Conservation (phyloP, 2,888 invertebrate genomes). For the Tetragonula carbonaria region DNA sequence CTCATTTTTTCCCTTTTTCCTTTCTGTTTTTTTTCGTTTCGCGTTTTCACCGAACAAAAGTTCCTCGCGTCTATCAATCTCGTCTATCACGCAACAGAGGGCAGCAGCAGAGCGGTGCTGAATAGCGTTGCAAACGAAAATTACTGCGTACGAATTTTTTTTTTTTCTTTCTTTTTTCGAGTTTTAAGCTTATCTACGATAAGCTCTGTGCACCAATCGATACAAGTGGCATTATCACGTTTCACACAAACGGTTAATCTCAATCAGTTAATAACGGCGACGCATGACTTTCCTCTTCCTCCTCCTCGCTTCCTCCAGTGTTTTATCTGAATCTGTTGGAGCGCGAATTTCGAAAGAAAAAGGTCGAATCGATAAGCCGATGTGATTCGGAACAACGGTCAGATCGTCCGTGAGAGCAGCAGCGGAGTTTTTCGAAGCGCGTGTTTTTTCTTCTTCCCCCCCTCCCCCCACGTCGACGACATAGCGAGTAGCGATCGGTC, state of each 20-base stretch:
- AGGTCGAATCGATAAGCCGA: constrained; percentile 45
- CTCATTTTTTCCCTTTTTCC: no score
- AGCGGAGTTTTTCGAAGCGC: not conserved
- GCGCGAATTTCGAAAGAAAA: constrained; percentile 26
- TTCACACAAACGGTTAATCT: constrained; percentile 13
- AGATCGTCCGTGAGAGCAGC: constrained; percentile 8
- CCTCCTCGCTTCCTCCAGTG: not conserved
- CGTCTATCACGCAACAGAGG: not conserved
- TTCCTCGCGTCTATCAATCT: not conserved
- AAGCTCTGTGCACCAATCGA: constrained; percentile 26
- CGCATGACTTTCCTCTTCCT: constrained; percentile 1
- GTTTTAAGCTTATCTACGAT: constrained; percentile 16
- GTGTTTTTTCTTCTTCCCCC: no score
- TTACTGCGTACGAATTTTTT: not conserved
- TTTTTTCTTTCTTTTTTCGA: no score
- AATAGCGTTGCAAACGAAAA: constrained; percentile 7
- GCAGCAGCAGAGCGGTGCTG: not conserved
- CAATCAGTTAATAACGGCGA: constrained; percentile 12
- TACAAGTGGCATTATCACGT: constrained; percentile 27
- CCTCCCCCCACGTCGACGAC: constrained; percentile 8
- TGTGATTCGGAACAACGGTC: constrained; percentile 25
- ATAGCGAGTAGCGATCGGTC: constrained; percentile 49
- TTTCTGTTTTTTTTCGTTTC: not conserved
- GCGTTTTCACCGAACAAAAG: not conserved
- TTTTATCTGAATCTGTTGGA: constrained; percentile 19